A percentile compares a stretch with the other conserved stretches of the same genome.
These are phyloP conservation scores for Melinopterus prodromus DNA, from an alignment of 2,888 invertebrate species.

Conservation along the genomic window DNA sequence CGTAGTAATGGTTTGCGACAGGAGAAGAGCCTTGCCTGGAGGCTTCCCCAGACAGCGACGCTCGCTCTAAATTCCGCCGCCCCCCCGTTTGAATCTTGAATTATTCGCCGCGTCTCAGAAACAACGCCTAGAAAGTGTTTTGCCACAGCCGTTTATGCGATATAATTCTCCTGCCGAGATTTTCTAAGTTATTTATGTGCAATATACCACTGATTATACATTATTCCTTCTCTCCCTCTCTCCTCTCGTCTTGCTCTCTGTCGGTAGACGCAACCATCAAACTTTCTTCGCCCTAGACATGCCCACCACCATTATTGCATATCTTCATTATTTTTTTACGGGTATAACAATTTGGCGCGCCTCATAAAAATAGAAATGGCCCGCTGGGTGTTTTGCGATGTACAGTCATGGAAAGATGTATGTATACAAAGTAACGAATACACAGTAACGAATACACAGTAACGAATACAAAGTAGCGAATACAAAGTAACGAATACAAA, in stretches of 20 bases:
- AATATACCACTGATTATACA: constrained; percentile 52
- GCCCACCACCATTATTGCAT: too few species aligned
- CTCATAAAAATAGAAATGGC: too few species aligned
- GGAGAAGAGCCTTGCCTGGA: constrained; percentile 8
- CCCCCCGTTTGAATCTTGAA: constrained; percentile 49
- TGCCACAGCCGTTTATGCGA: constrained; percentile 52
- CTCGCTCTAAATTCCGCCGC: constrained; percentile 44
- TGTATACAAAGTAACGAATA: too few species aligned
- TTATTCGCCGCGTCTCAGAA: constrained; percentile 48
- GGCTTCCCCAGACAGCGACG: not conserved
- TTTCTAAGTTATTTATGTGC: constrained; percentile 53
- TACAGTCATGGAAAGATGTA: too few species aligned
- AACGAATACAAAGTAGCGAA: too few species aligned
- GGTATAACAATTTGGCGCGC: too few species aligned
- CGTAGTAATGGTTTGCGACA: constrained; percentile 23
- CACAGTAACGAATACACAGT: too few species aligned
- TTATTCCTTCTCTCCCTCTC: constrained; percentile 35
- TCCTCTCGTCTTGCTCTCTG: constrained; percentile 11
- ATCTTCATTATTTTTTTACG: too few species aligned
- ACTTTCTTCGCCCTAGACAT: not conserved
- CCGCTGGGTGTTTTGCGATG: too few species aligned
- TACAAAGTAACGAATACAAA: too few species aligned
- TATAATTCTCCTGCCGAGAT: constrained; percentile 52
- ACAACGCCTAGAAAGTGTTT: constrained; percentile 50
- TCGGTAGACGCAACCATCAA: too few species aligned